Percentiles rank a stretch among this genome's conserved stretches.
Evolutionary conservation across 2,797 vertebrate species (phyloP).

Genomic region (Acestrorhynchus altus): DNA sequence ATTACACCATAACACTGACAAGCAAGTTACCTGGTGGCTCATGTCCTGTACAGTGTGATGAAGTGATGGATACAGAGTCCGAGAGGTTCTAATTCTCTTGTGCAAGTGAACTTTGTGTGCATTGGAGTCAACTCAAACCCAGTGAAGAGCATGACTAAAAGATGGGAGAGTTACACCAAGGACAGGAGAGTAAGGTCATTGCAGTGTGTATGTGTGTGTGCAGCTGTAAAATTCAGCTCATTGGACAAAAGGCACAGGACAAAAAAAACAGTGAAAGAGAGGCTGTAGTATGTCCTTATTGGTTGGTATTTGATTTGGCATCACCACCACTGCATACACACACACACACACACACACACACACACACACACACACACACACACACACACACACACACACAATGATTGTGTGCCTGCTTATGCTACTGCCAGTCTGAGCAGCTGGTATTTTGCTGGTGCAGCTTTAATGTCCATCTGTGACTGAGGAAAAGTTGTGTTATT

Average conservation of each 20-base stretch:
- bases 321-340: slow-evolving; percentile 4
- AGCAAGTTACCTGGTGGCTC: not conserved
- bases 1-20: not conserved
- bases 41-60: not conserved
- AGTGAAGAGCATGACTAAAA: not conserved
- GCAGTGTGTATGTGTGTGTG: slow-evolving; percentile 12
- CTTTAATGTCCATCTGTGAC: slow-evolving; percentile 53
- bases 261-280: slow-evolving; percentile 12
- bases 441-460: slow-evolving; percentile 52
- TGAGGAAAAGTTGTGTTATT: slow-evolving; percentile 44
- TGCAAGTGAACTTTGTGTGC: too few species aligned
- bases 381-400: slow-evolving; percentile 18
- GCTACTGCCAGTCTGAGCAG: slow-evolving; percentile 43
- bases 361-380: too few species aligned
- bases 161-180: not conserved
- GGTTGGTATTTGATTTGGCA: slow-evolving; percentile 45
- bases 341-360: slow-evolving; percentile 4
- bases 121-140: not conserved
- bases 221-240: slow-evolving; percentile 29
- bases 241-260: slow-evolving; percentile 7
- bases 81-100: not conserved
- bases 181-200: not conserved
- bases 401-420: slow-evolving; percentile 29
- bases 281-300: slow-evolving; percentile 28
- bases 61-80: too few species aligned